These are phyloP conservation scores for Xyliphius kryptos DNA, from an alignment of 2,113 vertebrate genomes.

Conservation along the genomic window DNA sequence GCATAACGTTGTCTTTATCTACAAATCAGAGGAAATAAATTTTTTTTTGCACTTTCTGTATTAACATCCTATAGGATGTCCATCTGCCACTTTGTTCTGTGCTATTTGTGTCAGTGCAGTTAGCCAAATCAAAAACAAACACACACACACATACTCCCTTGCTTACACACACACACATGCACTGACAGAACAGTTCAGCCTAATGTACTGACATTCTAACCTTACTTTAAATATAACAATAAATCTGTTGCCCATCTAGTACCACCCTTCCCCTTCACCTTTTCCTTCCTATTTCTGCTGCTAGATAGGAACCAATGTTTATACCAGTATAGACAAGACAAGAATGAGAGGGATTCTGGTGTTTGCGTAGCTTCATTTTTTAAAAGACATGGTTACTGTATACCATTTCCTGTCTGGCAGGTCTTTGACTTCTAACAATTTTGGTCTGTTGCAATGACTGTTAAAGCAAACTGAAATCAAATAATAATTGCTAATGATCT, in stretches of 20 bases:
- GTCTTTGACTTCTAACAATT: neutral
- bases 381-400: neutral
- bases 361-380: neutral
- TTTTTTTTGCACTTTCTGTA: no score
- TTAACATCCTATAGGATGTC: no score
- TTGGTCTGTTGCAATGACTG: neutral
- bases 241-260: slow-evolving; percentile 21
- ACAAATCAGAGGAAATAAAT: no score
- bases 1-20: no score
- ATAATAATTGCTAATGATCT: no score
- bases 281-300: slow-evolving; percentile 51
- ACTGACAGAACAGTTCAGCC: neutral
- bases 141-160: no score
- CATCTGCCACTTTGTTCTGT: no score
- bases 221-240: slow-evolving; percentile 2
- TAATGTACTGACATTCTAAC: neutral
- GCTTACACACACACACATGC: slow-evolving; percentile 6
- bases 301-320: slow-evolving; percentile 26
- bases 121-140: no score
- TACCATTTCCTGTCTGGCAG: slow-evolving; percentile 14
- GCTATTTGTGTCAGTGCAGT: no score
- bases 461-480: neutral
- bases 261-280: slow-evolving; percentile 6
- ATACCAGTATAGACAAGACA: slow-evolving; percentile 11
- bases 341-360: neutral